Evolutionary conservation across 1,140 invertebrate species (phyloP), one percentile per base, ranked within the genome.

Genomic region (Augochlora pura): DNA sequence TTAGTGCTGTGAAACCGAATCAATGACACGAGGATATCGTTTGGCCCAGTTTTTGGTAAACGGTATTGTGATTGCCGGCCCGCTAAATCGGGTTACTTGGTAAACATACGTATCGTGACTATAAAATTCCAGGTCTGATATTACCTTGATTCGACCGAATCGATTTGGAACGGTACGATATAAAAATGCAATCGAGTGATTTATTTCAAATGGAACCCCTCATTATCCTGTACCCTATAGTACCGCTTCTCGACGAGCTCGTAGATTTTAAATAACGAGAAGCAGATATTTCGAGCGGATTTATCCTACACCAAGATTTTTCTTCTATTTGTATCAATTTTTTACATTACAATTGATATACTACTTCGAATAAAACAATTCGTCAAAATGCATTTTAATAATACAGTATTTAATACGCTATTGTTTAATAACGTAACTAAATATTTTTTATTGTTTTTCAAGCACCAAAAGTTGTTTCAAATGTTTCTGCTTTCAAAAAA

Each of bases 1-100:
- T 83, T 63, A 63, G 49, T 32, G 42, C 9, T 6, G 63, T 54
- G 32, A 77, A 73, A 80, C 81, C 80, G 83, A 88, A 88, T 88
- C 86, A 78, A 86, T 88, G 84, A 84, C 79, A 86, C 75, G 78
- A 65, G 49, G 69, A 77, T 81, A 79, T 78, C 77, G 82, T 77
- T 83, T 89, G 88, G 83, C 88, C 87, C 83, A 89, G 82, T 88
- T 89, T 89, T 88, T 84, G 69, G 79, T 76, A 86, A 83, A 83
- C 76, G 85, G 71, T 79, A 42, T 79, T 79, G 42, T 71, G 63
- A 79, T 71, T 71, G 59, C 32, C 10, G 27, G 42, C 42, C 70
- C 70, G 32, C 64, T 73, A 59, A 79, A 79, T 72, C n/a, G 32
- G 70, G 77, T 79, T 79, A 66, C 77, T 74, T 10, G 62, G 42